Percentiles rank a stretch among this genome's conserved stretches.
Evolutionary conservation across 1,140 invertebrate genomes (phyloP).

Genomic region (Melipona quadrifasciata): DNA sequence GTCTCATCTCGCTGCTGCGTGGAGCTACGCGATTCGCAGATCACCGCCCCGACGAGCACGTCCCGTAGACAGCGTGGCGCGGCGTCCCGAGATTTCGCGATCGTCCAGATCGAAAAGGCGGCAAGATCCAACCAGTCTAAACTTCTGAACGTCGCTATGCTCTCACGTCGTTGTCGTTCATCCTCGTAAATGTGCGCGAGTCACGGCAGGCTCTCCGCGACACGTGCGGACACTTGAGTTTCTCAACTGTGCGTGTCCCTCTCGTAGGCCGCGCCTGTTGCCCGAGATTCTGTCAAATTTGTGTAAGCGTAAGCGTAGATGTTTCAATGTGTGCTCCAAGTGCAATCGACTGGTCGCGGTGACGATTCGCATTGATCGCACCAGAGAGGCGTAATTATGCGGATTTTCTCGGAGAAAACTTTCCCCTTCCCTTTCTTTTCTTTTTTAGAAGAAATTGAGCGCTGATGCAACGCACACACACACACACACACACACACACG

Average conservation of each 20-base stretch:
- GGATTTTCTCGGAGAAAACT: not conserved
- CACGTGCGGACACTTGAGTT: not conserved
- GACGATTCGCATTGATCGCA: conserved; percentile 23
- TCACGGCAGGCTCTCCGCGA: not conserved
- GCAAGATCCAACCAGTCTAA: conserved; percentile 29
- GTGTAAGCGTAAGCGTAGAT: conserved; percentile 56
- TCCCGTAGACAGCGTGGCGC: not conserved
- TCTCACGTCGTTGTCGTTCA: conserved; percentile 43
- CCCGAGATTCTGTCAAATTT: conserved; percentile 51
- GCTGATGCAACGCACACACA: no score
- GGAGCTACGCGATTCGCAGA: not conserved
- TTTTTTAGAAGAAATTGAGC: no score
- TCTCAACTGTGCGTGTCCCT: no score
- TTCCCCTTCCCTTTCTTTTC: not conserved
- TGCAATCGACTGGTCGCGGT: conserved; percentile 50
- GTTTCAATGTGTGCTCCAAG: conserved; percentile 55
- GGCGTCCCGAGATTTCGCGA: not conserved
- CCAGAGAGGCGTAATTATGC: conserved; percentile 6
- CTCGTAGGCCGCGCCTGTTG: not conserved
- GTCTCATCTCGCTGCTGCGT: not conserved
- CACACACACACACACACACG: no score
- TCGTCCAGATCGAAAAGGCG: not conserved
- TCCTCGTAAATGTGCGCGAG: conserved; percentile 25
- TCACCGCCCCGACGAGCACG: conserved; percentile 4
- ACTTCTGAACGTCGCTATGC: conserved; percentile 30